Conservation (phyloP, 1,140 invertebrate species). For the Uloborus diversus region DNA sequence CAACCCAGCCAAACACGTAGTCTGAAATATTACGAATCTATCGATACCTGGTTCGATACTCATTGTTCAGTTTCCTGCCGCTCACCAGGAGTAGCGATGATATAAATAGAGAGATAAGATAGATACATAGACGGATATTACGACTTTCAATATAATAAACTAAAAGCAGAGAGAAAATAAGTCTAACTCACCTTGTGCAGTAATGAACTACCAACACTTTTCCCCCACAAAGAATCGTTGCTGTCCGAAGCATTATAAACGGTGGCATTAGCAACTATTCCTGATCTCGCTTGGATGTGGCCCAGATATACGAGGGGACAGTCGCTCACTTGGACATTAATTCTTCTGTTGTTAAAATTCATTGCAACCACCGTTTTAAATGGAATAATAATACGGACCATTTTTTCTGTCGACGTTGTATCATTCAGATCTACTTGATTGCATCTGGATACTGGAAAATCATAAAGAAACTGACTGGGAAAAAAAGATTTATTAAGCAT, state of each 20-base stretch:
- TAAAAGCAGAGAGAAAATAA: too few species aligned
- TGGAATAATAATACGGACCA: constrained; percentile 17
- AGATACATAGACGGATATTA: too few species aligned
- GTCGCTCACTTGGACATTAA: background rate
- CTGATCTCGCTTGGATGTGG: background rate
- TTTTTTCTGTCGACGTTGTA: background rate
- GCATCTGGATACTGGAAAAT: constrained; percentile 34
- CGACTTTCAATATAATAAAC: too few species aligned
- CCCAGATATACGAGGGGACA: background rate
- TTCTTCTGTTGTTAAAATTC: background rate
- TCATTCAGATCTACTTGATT: constrained; percentile 7
- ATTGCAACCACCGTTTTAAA: constrained; percentile 27
- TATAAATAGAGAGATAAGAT: too few species aligned
- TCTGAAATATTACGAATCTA: too few species aligned
- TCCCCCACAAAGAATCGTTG: background rate
- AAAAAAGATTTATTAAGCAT: background rate
- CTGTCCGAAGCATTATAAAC: constrained; percentile 8
- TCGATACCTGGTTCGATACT: too few species aligned
- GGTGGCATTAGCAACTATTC: constrained; percentile 12
- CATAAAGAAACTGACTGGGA: constrained; percentile 40
- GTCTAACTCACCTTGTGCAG: constrained; percentile 16
- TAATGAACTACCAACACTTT: background rate
- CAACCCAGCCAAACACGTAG: too few species aligned
- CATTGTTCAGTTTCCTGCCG: too few species aligned
- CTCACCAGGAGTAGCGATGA: too few species aligned